Percentiles rank a stretch among this genome's conserved stretches.
These are phyloP conservation scores for Syngnathus floridae DNA, from an alignment of 2,113 vertebrate genomes.

Conservation along the genomic window DNA sequence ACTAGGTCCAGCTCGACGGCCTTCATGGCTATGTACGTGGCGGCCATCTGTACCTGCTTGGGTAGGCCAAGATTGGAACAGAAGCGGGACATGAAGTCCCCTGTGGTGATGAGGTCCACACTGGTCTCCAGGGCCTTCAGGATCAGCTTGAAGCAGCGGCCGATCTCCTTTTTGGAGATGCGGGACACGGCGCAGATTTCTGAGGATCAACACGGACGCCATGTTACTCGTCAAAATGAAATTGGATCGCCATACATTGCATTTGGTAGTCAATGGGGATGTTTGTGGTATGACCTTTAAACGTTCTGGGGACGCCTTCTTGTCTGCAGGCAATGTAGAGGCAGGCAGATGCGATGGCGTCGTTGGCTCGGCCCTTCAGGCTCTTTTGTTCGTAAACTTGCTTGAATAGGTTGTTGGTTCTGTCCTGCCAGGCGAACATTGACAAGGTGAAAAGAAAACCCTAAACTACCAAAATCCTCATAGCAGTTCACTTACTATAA, in stretches of 20 bases:
- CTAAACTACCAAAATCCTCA: neutral
- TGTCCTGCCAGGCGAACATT: conserved; percentile 76
- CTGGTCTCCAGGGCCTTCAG: conserved; percentile 97
- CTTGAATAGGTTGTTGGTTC: conserved; percentile 99
- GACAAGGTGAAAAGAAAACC: neutral
- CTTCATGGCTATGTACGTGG: conserved; percentile 91
- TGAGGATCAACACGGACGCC: conserved; percentile 41
- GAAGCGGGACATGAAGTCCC: conserved; percentile 99
- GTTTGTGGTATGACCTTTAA: conserved; percentile 79
- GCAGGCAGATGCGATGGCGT: conserved; percentile 96
- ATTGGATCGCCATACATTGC: no score
- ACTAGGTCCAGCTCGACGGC: conserved; percentile 95
- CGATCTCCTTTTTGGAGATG: conserved; percentile 98
- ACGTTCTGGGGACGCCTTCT: conserved; percentile 94
- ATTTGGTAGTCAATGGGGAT: neutral
- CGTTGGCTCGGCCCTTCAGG: conserved; percentile 95
- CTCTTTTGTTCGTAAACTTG: conserved; percentile 99
- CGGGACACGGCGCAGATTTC: conserved; percentile 97
- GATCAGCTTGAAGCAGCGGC: conserved; percentile 96
- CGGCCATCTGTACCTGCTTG: conserved; percentile 97
- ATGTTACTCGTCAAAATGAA: no score
- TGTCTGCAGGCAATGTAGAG: conserved; percentile 98
- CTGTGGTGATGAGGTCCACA: conserved; percentile 96
- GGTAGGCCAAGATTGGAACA: conserved; percentile 96
- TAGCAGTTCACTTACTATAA: conserved; percentile 77